Base-by-base conservation (phyloP, 1,140 invertebrate species). In the Notospermus geniculatus region DNA sequence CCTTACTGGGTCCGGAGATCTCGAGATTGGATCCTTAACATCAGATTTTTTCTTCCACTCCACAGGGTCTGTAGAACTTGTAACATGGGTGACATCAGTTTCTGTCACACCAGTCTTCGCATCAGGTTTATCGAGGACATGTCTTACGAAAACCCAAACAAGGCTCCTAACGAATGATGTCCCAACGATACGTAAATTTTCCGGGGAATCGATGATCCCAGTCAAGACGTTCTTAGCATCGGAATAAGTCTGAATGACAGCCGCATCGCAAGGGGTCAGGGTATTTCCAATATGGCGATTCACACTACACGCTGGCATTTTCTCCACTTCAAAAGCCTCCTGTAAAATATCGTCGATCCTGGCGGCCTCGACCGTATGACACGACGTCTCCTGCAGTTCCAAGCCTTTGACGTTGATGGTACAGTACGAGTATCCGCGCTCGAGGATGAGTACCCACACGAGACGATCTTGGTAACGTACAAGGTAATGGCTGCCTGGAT, bases 371-470 rank as follows among this genome's bases (percentile, higher is more conserved):
- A 82, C 74, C 7, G 83, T 81, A 69, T 85, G 84, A 65, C 84
- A 85, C 9, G 82, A 83, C 23, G 84, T 85, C 62, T 85, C 83
- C 68, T 85, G 84, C 13, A 85, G 72, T 61, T 85, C 84, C 25
- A 84, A 68, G 11, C 83, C 83, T 68, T 84, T 83, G 11, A 83
- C 72, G 58, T 68, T 78, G 41, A 83, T 64, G 2, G 71, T 76
- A 32, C 72, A 75, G 69, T 77, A 82, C n/a, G 73, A 72, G 52
- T 71, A 72, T 0, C 83, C 82, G 39, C 75, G 57, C 67, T 84
- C 83, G 29, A 83, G 60, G 9, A 84, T 68, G 73, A 69, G 76
- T 43, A 81, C 71, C 77, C 78, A 84, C 15, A 83, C 67, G 27
- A 85, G 70, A 22, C 83, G 69, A 63, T 85, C 83, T 60, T 84